Evolutionary conservation across 2,113 vertebrate genomes (phyloP).

Genomic region (Ceuthmochares aereus): DNA sequence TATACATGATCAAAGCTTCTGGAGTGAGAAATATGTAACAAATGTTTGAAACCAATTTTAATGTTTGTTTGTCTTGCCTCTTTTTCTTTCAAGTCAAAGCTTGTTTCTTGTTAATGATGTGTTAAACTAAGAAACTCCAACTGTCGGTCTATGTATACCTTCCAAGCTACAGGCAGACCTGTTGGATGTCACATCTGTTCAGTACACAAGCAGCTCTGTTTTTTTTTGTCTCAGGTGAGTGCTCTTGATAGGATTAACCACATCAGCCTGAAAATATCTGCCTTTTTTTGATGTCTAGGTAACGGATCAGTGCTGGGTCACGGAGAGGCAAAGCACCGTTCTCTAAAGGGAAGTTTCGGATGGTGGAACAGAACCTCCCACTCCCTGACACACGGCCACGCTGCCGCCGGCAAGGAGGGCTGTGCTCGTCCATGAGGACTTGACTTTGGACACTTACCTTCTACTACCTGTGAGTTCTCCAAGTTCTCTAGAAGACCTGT

Average conservation of each 20-base stretch:
- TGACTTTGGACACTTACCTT: not conserved
- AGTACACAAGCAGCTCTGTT: not conserved
- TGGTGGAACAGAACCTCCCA: not conserved
- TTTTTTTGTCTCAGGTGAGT: not conserved
- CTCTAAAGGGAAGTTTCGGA: not conserved
- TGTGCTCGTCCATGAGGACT: accelerated
- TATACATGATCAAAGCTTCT: conserved; percentile 62
- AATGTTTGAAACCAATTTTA: conserved; percentile 57
- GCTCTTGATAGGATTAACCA: not conserved
- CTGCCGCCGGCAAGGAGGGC: not conserved
- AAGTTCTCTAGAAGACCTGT: not conserved
- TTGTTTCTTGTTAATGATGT: conserved; percentile 29
- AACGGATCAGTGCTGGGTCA: not conserved
- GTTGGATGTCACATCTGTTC: not conserved
- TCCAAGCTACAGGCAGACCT: conserved; percentile 16
- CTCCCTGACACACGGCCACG: accelerated
- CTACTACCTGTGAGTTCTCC: accelerated
- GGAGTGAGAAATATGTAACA: conserved; percentile 43
- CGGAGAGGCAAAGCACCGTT: not conserved
- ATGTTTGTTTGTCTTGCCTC: conserved; percentile 28
- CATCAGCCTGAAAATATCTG: not conserved
- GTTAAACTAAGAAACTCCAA: not conserved
- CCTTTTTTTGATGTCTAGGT: not conserved
- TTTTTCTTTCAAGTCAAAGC: not conserved
- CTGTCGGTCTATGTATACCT: not conserved